Base-by-base conservation (phyloP, 2,888 invertebrate genomes). In the Mythimna vitellina region DNA sequence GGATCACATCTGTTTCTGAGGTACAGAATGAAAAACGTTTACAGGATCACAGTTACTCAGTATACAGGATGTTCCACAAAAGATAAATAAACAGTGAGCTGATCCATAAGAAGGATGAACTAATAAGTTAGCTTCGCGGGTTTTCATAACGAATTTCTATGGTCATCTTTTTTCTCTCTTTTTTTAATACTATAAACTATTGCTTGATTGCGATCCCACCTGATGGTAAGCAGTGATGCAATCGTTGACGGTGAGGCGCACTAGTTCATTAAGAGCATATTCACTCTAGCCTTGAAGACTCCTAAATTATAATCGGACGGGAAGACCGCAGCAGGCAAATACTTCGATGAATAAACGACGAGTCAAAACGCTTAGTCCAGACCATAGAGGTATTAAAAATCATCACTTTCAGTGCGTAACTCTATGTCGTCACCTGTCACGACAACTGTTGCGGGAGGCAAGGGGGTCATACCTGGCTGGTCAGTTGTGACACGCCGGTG, bases 401-500 rank as follows among this genome's bases (percentile, higher is more conserved):
- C 29, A n/a, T n/a, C 64, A 61, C 25, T 70, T 70, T 75, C 65
- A 70, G 56, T 61, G 9, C 60, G 29, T 65, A 54, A 32, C 51
- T 38, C 35, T 65, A n/a, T 35, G 1, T 32, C 8, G 38, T n/a
- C 25, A 54, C 51, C 42, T 63, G 70, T 56, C 25, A 29, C 20
- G 12, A 20, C 17, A 10, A 51, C 22, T 53, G 60, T 29, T 57
- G 60, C 22, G 32, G 73, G 46, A 46, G 20, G 54, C 35, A 63
- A 9, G 25, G 35, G 49, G 46, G 25, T 32, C 9, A 22, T 49
- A n/a, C 5, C 56, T 67, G 51, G 22, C 67, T 65, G 60, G 75
- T 70, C 53, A 63, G 42, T 51, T 61, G 35, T 75, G 66, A 57
- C 70, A 71, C 62, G 61, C 64, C 51, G 70, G 65, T 65, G 74